Conservation (phyloP, 1,140 invertebrate species). For the Eurytemora carolleeae region DNA sequence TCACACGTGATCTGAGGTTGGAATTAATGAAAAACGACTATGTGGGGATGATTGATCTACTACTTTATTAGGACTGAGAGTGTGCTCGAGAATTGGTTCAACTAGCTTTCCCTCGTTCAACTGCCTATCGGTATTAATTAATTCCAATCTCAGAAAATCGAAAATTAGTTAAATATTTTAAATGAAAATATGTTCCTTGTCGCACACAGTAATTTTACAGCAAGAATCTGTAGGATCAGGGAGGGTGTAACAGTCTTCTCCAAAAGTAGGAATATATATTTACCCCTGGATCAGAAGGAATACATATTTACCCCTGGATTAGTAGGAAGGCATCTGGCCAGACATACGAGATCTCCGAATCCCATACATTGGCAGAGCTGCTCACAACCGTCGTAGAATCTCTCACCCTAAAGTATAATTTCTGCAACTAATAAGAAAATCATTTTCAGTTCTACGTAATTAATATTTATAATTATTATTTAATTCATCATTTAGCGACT, state of each 20-base stretch:
- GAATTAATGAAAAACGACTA: background rate
- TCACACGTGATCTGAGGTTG: background rate
- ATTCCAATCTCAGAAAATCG: background rate
- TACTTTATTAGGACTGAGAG: background rate
- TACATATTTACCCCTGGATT: no score
- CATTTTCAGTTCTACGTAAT: no score
- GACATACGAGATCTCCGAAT: constrained; percentile 46
- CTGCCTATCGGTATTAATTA: background rate
- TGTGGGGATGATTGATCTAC: background rate
- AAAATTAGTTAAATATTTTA: constrained; percentile 2
- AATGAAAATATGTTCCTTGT: constrained; percentile 16
- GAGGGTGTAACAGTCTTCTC: constrained; percentile 17
- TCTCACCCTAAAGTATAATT: constrained; percentile 32
- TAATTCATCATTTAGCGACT: no score
- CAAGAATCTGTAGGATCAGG: constrained; percentile 24
- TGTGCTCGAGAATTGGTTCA: background rate
- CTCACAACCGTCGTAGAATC: constrained; percentile 53
- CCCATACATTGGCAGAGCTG: constrained; percentile 50
- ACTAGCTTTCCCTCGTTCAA: background rate
- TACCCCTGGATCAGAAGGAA: no score
- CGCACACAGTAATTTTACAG: constrained; percentile 26
- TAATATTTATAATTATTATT: no score
- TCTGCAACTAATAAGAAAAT: constrained; percentile 18
- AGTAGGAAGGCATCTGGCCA: constrained; percentile 33
- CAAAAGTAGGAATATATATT: no score